phyloP scores from a whole-genome alignment of 2,113 vertebrate species.

The Xenopus borealis region DNA sequence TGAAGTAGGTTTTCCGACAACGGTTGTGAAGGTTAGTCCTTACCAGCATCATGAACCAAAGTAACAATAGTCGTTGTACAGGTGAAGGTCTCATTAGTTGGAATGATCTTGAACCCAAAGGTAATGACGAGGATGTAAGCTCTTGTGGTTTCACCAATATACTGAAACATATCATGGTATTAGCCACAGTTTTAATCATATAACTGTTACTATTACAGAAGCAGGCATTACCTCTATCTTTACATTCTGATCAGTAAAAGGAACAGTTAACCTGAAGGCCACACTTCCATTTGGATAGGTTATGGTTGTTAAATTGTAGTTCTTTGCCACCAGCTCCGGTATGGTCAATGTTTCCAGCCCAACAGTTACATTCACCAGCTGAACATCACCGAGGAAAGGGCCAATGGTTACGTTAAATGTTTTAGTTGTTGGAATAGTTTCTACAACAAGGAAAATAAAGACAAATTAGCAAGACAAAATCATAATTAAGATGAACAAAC shows the following conservation, averaged over 20 bases:
- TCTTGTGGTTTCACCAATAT: slow-evolving; percentile 22
- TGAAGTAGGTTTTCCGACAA: no score
- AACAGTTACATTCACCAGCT: slow-evolving; percentile 64
- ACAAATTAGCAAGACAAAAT: background rate
- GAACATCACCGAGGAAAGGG: slow-evolving; percentile 64
- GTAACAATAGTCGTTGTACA: slow-evolving; percentile 14
- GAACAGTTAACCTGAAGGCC: slow-evolving; percentile 58
- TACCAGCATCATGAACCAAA: slow-evolving; percentile 54
- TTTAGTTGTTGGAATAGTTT: slow-evolving; percentile 49
- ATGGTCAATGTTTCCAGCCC: slow-evolving; percentile 49
- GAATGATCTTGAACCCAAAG: slow-evolving; percentile 47
- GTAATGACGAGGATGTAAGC: slow-evolving; percentile 51
- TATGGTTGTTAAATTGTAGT: slow-evolving; percentile 54
- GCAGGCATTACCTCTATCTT: slow-evolving; percentile 55
- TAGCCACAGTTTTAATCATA: background rate
- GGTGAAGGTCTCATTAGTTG: slow-evolving; percentile 48
- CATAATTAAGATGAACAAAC: no score
- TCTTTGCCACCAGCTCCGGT: slow-evolving; percentile 50
- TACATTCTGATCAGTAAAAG: slow-evolving; percentile 58
- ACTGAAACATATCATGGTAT: slow-evolving; percentile 46
- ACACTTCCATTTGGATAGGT: slow-evolving; percentile 58
- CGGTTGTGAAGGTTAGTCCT: slow-evolving; percentile 2
- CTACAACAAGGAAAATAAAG: slow-evolving; percentile 41
- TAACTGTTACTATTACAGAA: background rate
- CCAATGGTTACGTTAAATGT: slow-evolving; percentile 66